These are phyloP conservation scores for Penaeus japonicus DNA, from an alignment of 1,140 invertebrate genomes.

Conservation along the genomic window DNA sequence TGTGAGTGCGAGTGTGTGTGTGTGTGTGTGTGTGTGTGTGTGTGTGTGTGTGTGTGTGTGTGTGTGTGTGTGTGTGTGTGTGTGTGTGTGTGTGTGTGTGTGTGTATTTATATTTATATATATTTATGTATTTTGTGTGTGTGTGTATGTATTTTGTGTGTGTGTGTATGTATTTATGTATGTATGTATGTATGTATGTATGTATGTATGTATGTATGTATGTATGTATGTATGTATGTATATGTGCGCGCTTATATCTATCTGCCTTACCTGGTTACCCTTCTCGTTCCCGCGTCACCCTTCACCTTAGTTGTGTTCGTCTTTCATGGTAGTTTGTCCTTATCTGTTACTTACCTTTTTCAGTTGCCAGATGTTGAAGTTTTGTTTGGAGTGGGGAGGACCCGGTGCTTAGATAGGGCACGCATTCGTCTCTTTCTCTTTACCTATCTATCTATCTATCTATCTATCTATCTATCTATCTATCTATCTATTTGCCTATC, in stretches of 20 bases:
- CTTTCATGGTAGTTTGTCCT: too few species aligned
- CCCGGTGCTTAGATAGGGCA: too few species aligned
- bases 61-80: too few species aligned
- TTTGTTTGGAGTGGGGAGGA: too few species aligned
- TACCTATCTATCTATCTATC: background rate
- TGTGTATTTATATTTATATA: background rate
- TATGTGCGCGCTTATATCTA: background rate
- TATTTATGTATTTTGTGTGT: background rate
- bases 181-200: constrained; percentile 14
- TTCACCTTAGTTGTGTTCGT: background rate
- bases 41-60: background rate
- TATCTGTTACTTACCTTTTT: too few species aligned
- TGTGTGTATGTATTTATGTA: too few species aligned
- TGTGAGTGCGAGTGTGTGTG: background rate
- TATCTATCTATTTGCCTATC: too few species aligned
- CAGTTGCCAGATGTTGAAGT: too few species aligned
- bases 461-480: too few species aligned
- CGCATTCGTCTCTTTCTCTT: background rate
- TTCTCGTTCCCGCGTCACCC: background rate
- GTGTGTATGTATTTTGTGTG: too few species aligned
- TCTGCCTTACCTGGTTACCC: background rate
- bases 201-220: background rate
- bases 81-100: background rate
- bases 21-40: background rate
- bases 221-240: background rate